Conservation (phyloP, 2,113 vertebrate genomes). For the Hymenochirus boettgeri region DNA sequence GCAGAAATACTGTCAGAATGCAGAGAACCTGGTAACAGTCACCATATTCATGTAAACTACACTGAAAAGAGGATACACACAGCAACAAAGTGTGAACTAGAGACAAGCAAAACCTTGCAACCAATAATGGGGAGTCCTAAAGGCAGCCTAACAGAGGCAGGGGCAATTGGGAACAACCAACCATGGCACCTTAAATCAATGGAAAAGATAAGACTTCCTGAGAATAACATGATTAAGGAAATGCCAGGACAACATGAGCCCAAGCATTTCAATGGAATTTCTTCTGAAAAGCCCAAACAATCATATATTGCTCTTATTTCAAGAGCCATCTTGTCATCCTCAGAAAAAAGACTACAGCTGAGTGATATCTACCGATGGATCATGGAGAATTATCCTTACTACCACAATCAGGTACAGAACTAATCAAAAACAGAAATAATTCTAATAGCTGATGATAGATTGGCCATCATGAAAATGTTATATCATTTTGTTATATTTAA, state of each 20-base stretch:
- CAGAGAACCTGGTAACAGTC: neutral
- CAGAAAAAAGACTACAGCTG: constrained; percentile 72
- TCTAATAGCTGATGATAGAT: no score
- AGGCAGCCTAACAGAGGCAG: neutral
- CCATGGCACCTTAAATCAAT: no score
- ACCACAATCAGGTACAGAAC: constrained; percentile 71
- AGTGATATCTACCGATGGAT: constrained; percentile 85
- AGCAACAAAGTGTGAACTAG: no score
- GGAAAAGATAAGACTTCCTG: neutral
- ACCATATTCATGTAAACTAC: no score
- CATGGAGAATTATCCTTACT: constrained; percentile 78
- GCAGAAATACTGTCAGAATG: neutral
- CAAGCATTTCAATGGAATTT: neutral
- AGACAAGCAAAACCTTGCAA: neutral
- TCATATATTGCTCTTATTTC: constrained; percentile 80
- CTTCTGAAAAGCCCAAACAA: constrained; percentile 64
- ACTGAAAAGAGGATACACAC: no score
- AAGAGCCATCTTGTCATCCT: constrained; percentile 71
- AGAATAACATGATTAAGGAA: neutral
- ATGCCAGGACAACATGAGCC: neutral
- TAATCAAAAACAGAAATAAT: no score
- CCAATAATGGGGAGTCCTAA: neutral
- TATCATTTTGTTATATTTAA: no score
- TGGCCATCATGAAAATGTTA: no score
- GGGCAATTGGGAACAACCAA: neutral